A percentile compares a stretch with the other conserved stretches of the same genome.
These are phyloP conservation scores for Psittacula derbiana DNA, from an alignment of 2,797 vertebrate species.

Conservation along the genomic window DNA sequence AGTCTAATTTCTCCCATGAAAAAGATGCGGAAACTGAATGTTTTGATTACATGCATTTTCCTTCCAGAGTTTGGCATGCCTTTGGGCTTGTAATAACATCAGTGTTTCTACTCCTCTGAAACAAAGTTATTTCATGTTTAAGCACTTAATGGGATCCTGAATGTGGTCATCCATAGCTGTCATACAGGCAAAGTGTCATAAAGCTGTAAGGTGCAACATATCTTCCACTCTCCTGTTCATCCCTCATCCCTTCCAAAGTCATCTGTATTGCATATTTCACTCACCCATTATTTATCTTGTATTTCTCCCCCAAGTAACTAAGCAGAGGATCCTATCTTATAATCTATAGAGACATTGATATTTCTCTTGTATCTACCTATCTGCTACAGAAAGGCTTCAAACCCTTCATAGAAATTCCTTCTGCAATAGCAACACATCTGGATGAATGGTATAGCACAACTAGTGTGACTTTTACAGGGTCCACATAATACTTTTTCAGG, in stretches of 20 bases:
- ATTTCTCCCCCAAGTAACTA: background rate
- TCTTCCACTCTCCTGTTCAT: background rate
- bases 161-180: rapidly evolving
- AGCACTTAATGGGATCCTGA: background rate
- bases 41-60: background rate
- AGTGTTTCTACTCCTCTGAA: background rate
- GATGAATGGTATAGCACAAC: background rate
- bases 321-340: background rate
- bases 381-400: background rate
- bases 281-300: background rate
- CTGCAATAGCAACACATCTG: background rate
- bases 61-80: background rate
- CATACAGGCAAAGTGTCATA: background rate
- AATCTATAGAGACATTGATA: background rate
- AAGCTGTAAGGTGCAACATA: background rate
- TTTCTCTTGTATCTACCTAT: background rate
- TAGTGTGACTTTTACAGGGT: rapidly evolving
- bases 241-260: background rate
- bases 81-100: background rate
- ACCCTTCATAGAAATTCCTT: background rate
- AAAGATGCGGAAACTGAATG: background rate
- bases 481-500: background rate
- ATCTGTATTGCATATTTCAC: background rate
- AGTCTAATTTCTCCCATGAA: background rate
- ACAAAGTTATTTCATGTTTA: background rate